A percentile compares a stretch with the other conserved stretches of the same genome.
phyloP scores from a whole-genome alignment of 1,140 invertebrate species.

The Arctopsyche grandis region DNA sequence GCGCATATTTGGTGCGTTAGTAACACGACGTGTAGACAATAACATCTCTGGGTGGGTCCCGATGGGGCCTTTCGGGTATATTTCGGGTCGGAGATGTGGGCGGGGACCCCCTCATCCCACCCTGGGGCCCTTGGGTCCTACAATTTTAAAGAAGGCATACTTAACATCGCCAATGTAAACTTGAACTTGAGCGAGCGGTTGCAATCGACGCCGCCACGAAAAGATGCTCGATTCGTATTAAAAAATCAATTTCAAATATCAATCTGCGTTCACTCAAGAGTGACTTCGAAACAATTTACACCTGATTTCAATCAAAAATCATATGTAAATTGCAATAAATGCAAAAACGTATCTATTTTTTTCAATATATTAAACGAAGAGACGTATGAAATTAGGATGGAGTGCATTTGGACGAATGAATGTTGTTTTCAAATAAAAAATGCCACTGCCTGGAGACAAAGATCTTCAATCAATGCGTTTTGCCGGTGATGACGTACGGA shows the following conservation, averaged over 20 bases:
- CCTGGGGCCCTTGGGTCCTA: slow-evolving; percentile 46
- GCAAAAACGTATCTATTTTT: too few species aligned
- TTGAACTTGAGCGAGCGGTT: slow-evolving; percentile 20
- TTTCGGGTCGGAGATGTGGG: slow-evolving; percentile 38
- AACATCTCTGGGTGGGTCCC: slow-evolving; percentile 42
- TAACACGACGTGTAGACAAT: slow-evolving; percentile 39
- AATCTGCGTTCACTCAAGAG: not conserved
- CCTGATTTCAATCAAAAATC: too few species aligned
- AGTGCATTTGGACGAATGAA: too few species aligned
- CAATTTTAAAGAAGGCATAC: slow-evolving; percentile 56
- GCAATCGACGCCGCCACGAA: not conserved
- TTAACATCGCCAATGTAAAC: slow-evolving; percentile 54
- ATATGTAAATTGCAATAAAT: too few species aligned
- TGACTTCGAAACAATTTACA: too few species aligned
- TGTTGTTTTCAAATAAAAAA: too few species aligned
- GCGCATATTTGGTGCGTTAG: slow-evolving; percentile 30
- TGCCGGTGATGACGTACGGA: too few species aligned
- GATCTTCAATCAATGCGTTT: too few species aligned
- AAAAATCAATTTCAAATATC: not conserved
- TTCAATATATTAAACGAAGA: too few species aligned
- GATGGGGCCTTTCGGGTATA: slow-evolving; percentile 33
- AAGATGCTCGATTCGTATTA: slow-evolving; percentile 39
- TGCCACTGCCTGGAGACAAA: too few species aligned
- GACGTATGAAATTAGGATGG: too few species aligned
- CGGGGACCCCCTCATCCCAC: slow-evolving; percentile 50